Percentiles rank a stretch among this genome's conserved stretches.
These are phyloP conservation scores for Drosophila leontia DNA, from an alignment of 1,140 invertebrate genomes.

Conservation along the genomic window DNA sequence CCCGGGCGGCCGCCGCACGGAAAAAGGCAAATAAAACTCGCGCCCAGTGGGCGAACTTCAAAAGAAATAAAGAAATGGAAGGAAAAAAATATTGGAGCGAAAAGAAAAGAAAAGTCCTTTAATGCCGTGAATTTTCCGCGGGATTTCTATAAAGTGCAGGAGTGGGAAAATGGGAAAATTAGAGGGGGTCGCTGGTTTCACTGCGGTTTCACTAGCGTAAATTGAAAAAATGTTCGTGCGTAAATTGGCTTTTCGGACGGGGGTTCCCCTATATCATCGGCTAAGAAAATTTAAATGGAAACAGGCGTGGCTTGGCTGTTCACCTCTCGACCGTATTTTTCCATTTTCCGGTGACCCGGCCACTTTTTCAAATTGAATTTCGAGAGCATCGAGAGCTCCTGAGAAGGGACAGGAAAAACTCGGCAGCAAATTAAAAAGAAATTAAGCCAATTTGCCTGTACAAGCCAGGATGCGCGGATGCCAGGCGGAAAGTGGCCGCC, in stretches of 20 bases:
- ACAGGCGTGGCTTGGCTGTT: constrained; percentile 33
- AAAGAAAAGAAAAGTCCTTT: constrained; percentile 71
- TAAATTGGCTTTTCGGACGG: constrained; percentile 71
- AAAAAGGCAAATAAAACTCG: constrained; percentile 76
- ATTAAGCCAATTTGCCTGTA: constrained; percentile 80
- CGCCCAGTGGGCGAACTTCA: constrained; percentile 72
- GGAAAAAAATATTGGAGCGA: constrained; percentile 10
- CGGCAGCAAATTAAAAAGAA: constrained; percentile 84
- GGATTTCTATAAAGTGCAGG: constrained; percentile 78
- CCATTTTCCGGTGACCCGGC: constrained; percentile 26
- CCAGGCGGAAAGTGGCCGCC: constrained; percentile 33
- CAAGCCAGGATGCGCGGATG: constrained; percentile 39
- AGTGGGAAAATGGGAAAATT: constrained; percentile 14
- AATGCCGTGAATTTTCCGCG: constrained; percentile 80
- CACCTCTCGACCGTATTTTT: constrained; percentile 60
- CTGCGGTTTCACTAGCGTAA: constrained; percentile 68
- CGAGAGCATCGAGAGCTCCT: constrained; percentile 27
- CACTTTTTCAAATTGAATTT: constrained; percentile 84
- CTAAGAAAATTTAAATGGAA: constrained; percentile 56
- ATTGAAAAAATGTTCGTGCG: constrained; percentile 82
- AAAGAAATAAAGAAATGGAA: constrained; percentile 75
- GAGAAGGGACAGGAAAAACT: constrained; percentile 19
- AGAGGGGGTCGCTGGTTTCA: constrained; percentile 27
- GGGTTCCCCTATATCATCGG: constrained; percentile 44
- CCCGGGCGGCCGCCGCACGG: constrained; percentile 37